Percentiles rank a stretch among this genome's conserved stretches.
Evolutionary conservation across 2,113 vertebrate species (phyloP).

Genomic region (Illadopsis cleaveri): DNA sequence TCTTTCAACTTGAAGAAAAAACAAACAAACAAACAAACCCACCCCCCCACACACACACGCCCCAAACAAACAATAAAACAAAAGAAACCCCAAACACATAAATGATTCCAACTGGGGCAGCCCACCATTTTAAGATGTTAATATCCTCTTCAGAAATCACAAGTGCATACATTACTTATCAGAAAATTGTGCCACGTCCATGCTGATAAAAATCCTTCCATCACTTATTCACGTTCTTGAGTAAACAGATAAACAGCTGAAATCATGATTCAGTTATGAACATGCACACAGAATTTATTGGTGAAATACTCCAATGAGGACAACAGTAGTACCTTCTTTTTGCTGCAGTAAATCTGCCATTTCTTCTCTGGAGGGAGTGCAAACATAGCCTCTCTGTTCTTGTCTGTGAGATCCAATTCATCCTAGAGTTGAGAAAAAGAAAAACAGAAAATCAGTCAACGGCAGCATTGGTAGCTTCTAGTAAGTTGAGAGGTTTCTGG

Average conservation of each 20-base stretch:
- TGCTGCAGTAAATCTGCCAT: constrained; percentile 99
- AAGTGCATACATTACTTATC: neutral
- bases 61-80: neutral
- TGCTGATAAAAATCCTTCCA: neutral
- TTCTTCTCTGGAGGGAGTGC: constrained; percentile 97
- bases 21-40: too few species aligned
- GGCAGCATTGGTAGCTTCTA: neutral
- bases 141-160: neutral
- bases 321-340: constrained; percentile 87
- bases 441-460: neutral
- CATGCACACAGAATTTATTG: neutral
- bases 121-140: neutral
- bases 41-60: neutral
- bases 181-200: neutral
- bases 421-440: constrained; percentile 76
- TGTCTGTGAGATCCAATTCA: constrained; percentile 96
- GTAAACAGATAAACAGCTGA: neutral
- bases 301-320: neutral
- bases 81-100: neutral
- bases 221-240: neutral
- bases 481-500: neutral
- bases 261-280: neutral
- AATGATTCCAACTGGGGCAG: neutral
- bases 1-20: neutral
- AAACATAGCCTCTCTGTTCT: constrained; percentile 97